A percentile compares a stretch with the other conserved stretches of the same genome.
Evolutionary conservation across 37 sponge, comb jelly and placozoan genomes (phyloP).

Genomic region (Chondrilla cf. caribensis): DNA sequence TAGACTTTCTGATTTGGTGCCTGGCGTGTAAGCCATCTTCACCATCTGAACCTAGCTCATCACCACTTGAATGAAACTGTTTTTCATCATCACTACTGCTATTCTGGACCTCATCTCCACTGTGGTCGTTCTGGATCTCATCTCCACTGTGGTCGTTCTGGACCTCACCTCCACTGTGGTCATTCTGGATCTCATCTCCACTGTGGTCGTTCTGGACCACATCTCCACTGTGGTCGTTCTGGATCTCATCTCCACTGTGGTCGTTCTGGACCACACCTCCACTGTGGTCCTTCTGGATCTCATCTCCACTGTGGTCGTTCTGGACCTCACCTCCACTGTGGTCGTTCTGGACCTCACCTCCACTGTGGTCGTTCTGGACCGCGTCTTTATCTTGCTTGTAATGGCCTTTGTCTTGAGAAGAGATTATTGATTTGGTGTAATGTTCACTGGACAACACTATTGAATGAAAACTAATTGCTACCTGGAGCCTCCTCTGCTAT

Average conservation of each 20-base stretch:
- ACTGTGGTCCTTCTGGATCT: neutral
- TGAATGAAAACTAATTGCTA: no score
- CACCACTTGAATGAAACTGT: no score
- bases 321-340: neutral
- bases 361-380: neutral
- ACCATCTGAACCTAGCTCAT: no score
- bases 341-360: neutral
- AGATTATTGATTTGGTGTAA: neutral
- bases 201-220: neutral
- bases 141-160: no score
- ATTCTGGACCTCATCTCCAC: no score
- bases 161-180: no score
- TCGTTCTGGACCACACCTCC: neutral
- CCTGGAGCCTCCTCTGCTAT: no score
- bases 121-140: no score
- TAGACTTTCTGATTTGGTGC: no score
- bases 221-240: neutral
- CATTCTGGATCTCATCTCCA: neutral
- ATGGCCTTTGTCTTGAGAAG: neutral
- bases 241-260: neutral
- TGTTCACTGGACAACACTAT: neutral
- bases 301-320: neutral
- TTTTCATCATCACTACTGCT: no score
- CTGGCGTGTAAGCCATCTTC: no score
- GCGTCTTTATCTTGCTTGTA: neutral